A percentile compares a stretch with the other conserved stretches of the same genome.
phyloP scores from a whole-genome alignment of 1,140 invertebrate species.

The Batillaria attramentaria region DNA sequence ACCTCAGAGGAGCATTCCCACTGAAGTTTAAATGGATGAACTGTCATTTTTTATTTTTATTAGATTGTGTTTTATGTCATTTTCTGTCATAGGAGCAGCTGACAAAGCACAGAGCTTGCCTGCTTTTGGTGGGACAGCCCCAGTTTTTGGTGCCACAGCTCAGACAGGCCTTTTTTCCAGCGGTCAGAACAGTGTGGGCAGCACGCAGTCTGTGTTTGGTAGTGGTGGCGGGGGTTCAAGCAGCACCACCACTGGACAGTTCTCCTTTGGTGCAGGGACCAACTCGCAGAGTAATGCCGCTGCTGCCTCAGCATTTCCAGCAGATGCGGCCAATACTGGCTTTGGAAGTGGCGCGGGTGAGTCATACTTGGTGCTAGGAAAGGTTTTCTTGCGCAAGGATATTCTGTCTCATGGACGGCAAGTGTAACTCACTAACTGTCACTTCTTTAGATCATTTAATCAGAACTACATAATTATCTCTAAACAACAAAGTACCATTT shows the following conservation, averaged over 20 bases:
- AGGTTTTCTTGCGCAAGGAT: background rate
- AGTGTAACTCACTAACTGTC: background rate
- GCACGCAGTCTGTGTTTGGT: slow-evolving; percentile 17
- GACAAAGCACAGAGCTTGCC: background rate
- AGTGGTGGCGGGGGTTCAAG: background rate
- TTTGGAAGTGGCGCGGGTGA: background rate
- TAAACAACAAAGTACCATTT: too few relatives aligned
- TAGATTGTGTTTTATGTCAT: background rate
- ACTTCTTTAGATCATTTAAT: background rate
- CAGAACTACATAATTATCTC: background rate
- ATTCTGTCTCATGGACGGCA: background rate
- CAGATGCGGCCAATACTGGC: background rate
- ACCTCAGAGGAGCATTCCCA: background rate
- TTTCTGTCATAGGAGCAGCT: background rate
- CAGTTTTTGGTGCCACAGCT: background rate
- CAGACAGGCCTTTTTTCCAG: background rate
- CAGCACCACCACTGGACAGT: background rate
- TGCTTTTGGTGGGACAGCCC: slow-evolving; percentile 10
- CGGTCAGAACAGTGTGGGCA: slow-evolving; percentile 1
- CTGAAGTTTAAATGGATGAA: background rate
- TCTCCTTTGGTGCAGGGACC: slow-evolving; percentile 6
- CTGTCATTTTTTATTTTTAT: background rate
- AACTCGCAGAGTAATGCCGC: slow-evolving; percentile 16
- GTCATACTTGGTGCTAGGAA: background rate
- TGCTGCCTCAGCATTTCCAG: slow-evolving; percentile 21